These are phyloP conservation scores for Atethmia centrago DNA, from an alignment of 2,888 invertebrate species.

Conservation along the genomic window DNA sequence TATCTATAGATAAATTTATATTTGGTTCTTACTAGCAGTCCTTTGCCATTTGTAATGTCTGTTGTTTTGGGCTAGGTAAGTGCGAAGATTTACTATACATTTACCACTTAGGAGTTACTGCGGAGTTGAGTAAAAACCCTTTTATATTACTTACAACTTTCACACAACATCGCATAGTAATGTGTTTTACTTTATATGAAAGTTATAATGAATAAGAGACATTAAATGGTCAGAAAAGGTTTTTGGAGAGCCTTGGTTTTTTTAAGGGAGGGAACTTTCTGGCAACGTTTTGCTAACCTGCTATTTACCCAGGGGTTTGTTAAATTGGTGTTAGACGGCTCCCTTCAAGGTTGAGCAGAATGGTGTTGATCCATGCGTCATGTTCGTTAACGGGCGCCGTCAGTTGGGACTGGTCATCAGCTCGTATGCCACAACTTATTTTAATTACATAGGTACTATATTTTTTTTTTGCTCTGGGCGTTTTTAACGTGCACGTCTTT, in stretches of 20 bases:
- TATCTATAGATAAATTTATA: too few relatives aligned
- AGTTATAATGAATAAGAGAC: conserved; percentile 9
- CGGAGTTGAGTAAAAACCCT: conserved; percentile 12
- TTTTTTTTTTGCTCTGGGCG: too few relatives aligned
- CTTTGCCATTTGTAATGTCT: neutral
- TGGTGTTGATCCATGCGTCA: too few relatives aligned
- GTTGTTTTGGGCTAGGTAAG: conserved; percentile 18
- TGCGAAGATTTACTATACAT: conserved; percentile 21
- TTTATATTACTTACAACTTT: conserved; percentile 22
- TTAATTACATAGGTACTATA: too few relatives aligned
- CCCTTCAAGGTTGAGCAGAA: too few relatives aligned
- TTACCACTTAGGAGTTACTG: conserved; percentile 13
- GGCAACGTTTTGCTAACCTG: neutral
- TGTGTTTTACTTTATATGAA: neutral
- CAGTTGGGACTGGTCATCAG: too few relatives aligned
- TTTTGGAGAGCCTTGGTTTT: neutral
- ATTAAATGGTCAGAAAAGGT: too few relatives aligned
- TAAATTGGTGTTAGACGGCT: too few relatives aligned
- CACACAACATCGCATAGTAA: conserved; percentile 16
- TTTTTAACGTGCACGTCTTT: too few relatives aligned
- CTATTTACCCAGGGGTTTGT: too few relatives aligned
- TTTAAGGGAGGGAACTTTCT: neutral
- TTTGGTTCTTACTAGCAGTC: neutral
- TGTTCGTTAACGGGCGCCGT: too few relatives aligned
- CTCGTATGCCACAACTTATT: too few relatives aligned